Evolutionary conservation across 2,888 invertebrate genomes (phyloP), one percentile per base, ranked within the genome.

Genomic region (Sarcophaga rosellei): DNA sequence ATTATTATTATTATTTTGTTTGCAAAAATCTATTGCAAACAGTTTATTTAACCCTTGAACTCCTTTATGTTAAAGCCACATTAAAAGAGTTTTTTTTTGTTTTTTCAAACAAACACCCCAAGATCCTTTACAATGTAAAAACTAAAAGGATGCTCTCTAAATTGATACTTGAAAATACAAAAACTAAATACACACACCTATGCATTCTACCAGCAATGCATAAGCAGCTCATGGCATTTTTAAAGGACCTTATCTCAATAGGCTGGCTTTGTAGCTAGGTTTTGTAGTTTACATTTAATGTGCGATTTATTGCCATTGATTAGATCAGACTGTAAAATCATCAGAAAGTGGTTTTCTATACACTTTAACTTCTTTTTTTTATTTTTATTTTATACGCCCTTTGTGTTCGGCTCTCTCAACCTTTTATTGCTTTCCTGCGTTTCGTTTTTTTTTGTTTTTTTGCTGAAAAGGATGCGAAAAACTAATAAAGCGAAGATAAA

Each of bases 221-320:
- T 35, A 11, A n/a, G 10, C 8, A 44, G 47, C 62, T 8, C 8
- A 8, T 35, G 35, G 35, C 35, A 35, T 35, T 10, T 35, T 35
- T 35, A 35, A 35, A 35, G 35, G 35, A 35, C 35, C 35, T 35
- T 35, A 62, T 21, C 17, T 21, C 17, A 25, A 65, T 65, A n/a
- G 57, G 57, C 65, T 53, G 57, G 57, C 68, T 53, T 53, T 53
- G 53, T 53, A 53, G 53, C 0, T 35, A 78, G 81, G 81, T 35
- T 73, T 81, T 84, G 80, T 81, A 86, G 86, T 86, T 86, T 70
- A 81, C 70, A 84, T 86, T 86, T 86, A 86, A 86, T 86, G 81
- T 86, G 86, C 86, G 86, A 86, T 86, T 86, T 86, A 86, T 86
- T 86, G 86, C 84, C 61, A 66, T 81, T 86, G 86, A 86, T 86